These are phyloP conservation scores for Trematomus loennbergii DNA, from an alignment of 2,113 vertebrate species.

Conservation along the genomic window DNA sequence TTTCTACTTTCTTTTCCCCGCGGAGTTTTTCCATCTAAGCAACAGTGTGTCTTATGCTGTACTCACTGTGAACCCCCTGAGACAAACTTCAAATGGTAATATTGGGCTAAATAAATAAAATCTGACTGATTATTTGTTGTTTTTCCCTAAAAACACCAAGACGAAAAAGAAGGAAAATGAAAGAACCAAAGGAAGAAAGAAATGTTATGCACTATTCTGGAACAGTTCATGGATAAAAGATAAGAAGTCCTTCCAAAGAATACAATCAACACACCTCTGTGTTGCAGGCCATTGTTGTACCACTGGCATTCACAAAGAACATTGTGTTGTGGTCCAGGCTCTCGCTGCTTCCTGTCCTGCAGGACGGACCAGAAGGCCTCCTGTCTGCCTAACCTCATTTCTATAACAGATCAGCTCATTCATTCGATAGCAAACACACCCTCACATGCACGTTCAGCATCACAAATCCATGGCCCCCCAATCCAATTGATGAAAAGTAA, in stretches of 20 bases:
- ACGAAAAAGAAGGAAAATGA: neutral
- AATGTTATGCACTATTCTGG: neutral
- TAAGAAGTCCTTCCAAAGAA: neutral
- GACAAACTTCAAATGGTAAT: too few relatives aligned
- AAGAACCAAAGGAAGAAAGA: neutral
- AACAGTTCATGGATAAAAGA: neutral
- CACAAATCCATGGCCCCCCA: slow-evolving; percentile 57
- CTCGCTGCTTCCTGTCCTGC: slow-evolving; percentile 55
- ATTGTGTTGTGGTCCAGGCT: slow-evolving; percentile 37
- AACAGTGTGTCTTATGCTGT: too few relatives aligned
- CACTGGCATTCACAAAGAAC: slow-evolving; percentile 27
- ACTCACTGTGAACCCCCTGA: too few relatives aligned
- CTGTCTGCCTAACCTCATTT: slow-evolving; percentile 88
- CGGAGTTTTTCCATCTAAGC: too few relatives aligned
- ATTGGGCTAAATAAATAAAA: too few relatives aligned
- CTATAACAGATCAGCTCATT: slow-evolving; percentile 86
- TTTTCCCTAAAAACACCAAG: neutral
- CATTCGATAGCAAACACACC: slow-evolving; percentile 83
- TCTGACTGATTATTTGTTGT: neutral
- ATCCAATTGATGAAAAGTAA: slow-evolving; percentile 58
- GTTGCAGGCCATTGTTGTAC: slow-evolving; percentile 14
- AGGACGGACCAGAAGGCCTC: slow-evolving; percentile 79
- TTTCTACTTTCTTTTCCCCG: too few relatives aligned
- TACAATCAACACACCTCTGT: neutral
- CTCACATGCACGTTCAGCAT: slow-evolving; percentile 46